Conservation (phyloP, 2,888 invertebrate genomes). For the Andrena flavipes region DNA sequence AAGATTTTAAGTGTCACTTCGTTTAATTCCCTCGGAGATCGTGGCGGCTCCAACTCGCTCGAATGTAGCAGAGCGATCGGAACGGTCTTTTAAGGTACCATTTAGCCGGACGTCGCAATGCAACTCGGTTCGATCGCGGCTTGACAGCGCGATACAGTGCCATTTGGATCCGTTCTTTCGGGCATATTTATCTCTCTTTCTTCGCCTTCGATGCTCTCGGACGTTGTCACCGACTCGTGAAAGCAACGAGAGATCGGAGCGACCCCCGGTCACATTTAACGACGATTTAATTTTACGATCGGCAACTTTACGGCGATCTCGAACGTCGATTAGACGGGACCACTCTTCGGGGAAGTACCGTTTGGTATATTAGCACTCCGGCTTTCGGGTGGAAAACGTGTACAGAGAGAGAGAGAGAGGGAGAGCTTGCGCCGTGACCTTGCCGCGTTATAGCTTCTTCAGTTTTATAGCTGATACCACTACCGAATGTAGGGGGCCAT, state of each 20-base stretch:
- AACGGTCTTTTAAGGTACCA: conserved; percentile 8
- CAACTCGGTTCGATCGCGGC: conserved; percentile 29
- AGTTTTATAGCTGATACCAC: conserved; percentile 69
- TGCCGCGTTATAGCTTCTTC: conserved; percentile 66
- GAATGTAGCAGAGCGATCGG: background rate
- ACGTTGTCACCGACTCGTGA: conserved; percentile 33
- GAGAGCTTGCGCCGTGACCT: conserved; percentile 64
- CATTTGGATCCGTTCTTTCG: conserved; percentile 22
- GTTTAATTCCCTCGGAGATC: background rate
- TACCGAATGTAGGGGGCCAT: conserved; percentile 46
- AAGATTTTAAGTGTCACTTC: background rate
- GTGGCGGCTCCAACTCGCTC: background rate
- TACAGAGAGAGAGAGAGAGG: background rate
- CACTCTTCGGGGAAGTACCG: conserved; percentile 58
- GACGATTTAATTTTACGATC: conserved; percentile 75
- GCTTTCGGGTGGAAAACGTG: conserved; percentile 63
- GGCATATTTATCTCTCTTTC: conserved; percentile 11
- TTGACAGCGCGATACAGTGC: background rate
- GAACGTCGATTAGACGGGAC: conserved; percentile 70
- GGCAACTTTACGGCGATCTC: conserved; percentile 66
- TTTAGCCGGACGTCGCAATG: conserved; percentile 6
- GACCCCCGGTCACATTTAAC: conserved; percentile 62
- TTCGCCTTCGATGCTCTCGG: background rate
- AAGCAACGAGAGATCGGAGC: conserved; percentile 52
- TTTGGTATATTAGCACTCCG: conserved; percentile 55